Percentiles rank a stretch among this genome's conserved stretches.
These are phyloP conservation scores for Graphium colonna DNA, from an alignment of 2,888 invertebrate species.

Conservation along the genomic window DNA sequence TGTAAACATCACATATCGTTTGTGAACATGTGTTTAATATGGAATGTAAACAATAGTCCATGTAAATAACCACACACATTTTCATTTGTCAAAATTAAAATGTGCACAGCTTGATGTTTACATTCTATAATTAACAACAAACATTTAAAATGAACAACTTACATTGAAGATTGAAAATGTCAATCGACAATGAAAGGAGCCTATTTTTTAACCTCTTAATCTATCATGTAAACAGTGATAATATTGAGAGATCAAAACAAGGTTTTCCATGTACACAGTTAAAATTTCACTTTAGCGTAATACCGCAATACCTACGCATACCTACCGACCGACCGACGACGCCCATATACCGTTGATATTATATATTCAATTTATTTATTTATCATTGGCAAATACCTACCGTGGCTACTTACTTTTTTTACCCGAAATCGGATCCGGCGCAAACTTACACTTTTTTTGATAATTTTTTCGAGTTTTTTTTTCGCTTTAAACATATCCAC, in stretches of 20 bases:
- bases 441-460: slow-evolving; percentile 15
- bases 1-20: neutral
- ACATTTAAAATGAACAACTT: neutral
- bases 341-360: slow-evolving; percentile 23
- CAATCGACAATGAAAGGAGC: neutral
- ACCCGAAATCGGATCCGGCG: slow-evolving; percentile 17
- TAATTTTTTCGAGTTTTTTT: neutral
- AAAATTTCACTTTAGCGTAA: too few relatives aligned
- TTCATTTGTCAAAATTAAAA: neutral
- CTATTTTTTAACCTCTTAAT: too few relatives aligned
- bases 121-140: neutral
- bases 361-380: slow-evolving; percentile 11
- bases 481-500: too few relatives aligned
- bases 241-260: neutral
- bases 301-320: slow-evolving; percentile 35
- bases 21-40: neutral
- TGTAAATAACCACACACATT: slow-evolving; percentile 6
- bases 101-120: neutral
- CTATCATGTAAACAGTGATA: neutral
- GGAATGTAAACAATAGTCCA: slow-evolving; percentile 14
- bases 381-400: slow-evolving; percentile 46
- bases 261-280: too few relatives aligned
- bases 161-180: neutral
- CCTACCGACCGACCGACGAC: slow-evolving; percentile 62
- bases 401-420: slow-evolving; percentile 36